Conservation (phyloP, 30 jellyfish, hydroid and myxozoan genomes). For the Aurelia aurita complex sp. Pacific region DNA sequence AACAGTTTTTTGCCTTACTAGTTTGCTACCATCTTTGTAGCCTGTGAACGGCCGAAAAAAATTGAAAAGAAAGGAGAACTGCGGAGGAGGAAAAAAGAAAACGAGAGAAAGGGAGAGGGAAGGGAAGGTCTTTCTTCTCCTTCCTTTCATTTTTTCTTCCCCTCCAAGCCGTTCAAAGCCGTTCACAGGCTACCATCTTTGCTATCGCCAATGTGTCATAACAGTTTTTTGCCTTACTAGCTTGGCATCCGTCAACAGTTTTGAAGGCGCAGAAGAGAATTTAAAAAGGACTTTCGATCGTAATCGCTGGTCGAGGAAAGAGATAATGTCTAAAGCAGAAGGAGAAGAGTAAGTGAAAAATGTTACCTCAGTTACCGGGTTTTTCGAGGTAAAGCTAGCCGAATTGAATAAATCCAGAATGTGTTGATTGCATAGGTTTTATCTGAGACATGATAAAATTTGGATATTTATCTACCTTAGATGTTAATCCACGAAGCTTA, state of each 20-base stretch:
- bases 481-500: too few relatives aligned
- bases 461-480: too few relatives aligned
- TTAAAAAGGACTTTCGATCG: constrained; percentile 81
- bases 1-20: not conserved
- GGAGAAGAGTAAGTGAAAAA: constrained; percentile 15
- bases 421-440: too few relatives aligned
- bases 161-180: not conserved
- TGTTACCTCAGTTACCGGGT: too few relatives aligned
- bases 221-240: constrained; percentile 19
- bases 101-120: not conserved
- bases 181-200: not conserved
- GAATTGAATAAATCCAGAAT: too few relatives aligned
- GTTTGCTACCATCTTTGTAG: constrained; percentile 4
- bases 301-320: constrained; percentile 43
- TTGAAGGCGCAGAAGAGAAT: constrained; percentile 96
- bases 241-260: constrained; percentile 57
- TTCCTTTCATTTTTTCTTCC: not conserved
- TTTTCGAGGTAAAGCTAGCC: too few relatives aligned
- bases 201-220: not conserved
- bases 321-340: constrained; percentile 22
- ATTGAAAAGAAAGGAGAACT: not conserved
- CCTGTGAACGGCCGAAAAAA: not conserved
- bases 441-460: too few relatives aligned
- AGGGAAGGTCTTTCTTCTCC: not conserved
- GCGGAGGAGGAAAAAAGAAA: not conserved